Conservation (phyloP, 2,797 vertebrate genomes). For the Hephaestus fuliginosus region DNA sequence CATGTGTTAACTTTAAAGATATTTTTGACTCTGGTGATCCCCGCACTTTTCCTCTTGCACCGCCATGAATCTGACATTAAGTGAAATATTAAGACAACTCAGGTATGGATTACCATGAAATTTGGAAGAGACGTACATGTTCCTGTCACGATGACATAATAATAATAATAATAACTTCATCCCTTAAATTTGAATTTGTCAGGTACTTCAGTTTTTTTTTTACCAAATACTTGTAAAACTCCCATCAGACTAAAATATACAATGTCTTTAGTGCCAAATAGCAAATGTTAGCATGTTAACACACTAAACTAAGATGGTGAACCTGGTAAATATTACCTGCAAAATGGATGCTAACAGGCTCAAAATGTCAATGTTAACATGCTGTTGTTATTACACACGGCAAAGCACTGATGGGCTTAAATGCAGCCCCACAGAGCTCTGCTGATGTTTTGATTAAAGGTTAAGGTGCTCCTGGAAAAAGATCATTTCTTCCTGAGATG, state of each 20-base stretch:
- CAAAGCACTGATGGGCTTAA: not conserved
- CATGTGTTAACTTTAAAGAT: conserved; percentile 18
- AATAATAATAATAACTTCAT: no score
- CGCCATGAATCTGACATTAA: not conserved
- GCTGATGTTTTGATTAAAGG: not conserved
- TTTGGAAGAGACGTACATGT: not conserved
- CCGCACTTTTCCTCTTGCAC: not conserved
- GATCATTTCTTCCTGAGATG: not conserved
- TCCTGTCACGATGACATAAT: no score
- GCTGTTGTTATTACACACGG: not conserved
- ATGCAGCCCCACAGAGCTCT: not conserved
- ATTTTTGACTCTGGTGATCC: no score
- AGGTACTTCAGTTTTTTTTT: not conserved
- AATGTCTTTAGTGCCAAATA: not conserved
- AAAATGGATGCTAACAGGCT: conserved; percentile 1
- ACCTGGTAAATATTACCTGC: not conserved
- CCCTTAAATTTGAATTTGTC: not conserved
- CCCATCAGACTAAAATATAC: not conserved
- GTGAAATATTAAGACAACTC: not conserved
- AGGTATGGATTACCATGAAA: not conserved
- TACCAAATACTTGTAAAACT: not conserved
- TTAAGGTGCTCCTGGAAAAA: not conserved
- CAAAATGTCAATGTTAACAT: not conserved
- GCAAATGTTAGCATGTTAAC: not conserved
- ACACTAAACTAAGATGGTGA: not conserved